Evolutionary conservation across 1,140 invertebrate species (phyloP).

Genomic region (Drosophila triauraria): DNA sequence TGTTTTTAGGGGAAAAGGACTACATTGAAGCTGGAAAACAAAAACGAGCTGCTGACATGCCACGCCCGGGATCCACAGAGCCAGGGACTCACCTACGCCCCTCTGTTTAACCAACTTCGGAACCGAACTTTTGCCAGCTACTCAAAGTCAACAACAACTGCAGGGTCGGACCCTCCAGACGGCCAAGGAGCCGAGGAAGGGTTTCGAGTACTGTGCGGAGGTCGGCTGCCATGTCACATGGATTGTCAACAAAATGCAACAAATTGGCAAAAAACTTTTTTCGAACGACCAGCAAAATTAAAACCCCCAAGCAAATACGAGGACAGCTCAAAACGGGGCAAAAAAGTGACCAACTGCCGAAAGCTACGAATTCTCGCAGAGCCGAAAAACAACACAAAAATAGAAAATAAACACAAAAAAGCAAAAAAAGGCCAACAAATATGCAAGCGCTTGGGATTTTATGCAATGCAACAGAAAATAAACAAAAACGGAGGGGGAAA

Average conservation of each 20-base stretch:
- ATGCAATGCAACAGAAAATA: constrained; percentile 68
- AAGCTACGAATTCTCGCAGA: constrained; percentile 44
- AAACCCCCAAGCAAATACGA: constrained; percentile 68
- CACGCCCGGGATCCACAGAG: constrained; percentile 25
- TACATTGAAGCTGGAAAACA: constrained; percentile 23
- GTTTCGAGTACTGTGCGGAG: constrained; percentile 2
- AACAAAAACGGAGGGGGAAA: constrained; percentile 23
- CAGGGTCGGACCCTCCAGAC: constrained; percentile 35
- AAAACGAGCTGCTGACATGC: constrained; percentile 49
- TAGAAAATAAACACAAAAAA: constrained; percentile 15
- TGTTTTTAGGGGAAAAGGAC: constrained; percentile 8
- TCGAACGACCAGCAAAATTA: constrained; percentile 73
- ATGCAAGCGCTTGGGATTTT: constrained; percentile 66
- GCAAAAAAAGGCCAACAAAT: constrained; percentile 46
- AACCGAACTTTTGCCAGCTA: constrained; percentile 63
- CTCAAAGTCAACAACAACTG: constrained; percentile 75
- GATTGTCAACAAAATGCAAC: constrained; percentile 79
- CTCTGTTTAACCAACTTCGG: constrained; percentile 67
- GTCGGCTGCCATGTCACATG: constrained; percentile 63
- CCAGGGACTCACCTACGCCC: constrained; percentile 49
- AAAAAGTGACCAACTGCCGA: constrained; percentile 58
- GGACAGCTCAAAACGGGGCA: constrained; percentile 29
- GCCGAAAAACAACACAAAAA: constrained; percentile 26
- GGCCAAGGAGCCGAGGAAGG: constrained; percentile 22
- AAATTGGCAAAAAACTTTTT: constrained; percentile 78